Evolutionary conservation across 2,113 vertebrate species (phyloP), one percentile per base, ranked within the genome.

Genomic region (Ginglymostoma cirratum): DNA sequence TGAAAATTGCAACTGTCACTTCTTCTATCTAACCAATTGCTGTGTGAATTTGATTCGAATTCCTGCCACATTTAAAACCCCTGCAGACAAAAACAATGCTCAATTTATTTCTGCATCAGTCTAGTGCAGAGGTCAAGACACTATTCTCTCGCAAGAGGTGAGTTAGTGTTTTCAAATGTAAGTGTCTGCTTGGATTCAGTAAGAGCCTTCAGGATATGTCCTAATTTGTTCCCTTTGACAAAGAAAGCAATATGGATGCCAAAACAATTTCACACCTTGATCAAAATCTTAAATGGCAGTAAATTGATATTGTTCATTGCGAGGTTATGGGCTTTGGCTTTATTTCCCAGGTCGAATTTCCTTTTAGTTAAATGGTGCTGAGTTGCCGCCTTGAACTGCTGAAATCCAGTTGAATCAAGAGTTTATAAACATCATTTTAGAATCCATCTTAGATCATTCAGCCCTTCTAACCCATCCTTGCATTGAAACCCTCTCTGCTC

Each of bases 1-100:
- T 87, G 45, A 87, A 87, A 90, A 65, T 27, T 19, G 89, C 61
- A 66, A 67, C 61, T 93, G 66, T 93, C 89, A 67, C 89, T 93
- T 66, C 61, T n/a, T 66, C 34, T 4, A 4, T 38, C 89, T n/a
- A 65, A 17, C 19, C 38, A 61, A 30, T 38, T 23, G 30, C 30
- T 15, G 5, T 19, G 89, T 67, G 10, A n/a, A 38, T 34, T 66
- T 93, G 61, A 42, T 17, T 93, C 34, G 89, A 66, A 92, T 21
- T 65, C 24, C 12, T 17, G 17, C 19, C n/a, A 42, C 34, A 38
- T n/a, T 17, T 80, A 38, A 80, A 12, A 78, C 10, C 72, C 72
- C 2, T 78, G 5, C 72, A 42, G n/a, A 4, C 23, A 30, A 55
- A 89, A 61, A 34, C 52, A 30, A 17, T 6, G 17, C 0, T 21